phyloP scores from a whole-genome alignment of 2,888 invertebrate genomes.

The Lutraria lutraria region DNA sequence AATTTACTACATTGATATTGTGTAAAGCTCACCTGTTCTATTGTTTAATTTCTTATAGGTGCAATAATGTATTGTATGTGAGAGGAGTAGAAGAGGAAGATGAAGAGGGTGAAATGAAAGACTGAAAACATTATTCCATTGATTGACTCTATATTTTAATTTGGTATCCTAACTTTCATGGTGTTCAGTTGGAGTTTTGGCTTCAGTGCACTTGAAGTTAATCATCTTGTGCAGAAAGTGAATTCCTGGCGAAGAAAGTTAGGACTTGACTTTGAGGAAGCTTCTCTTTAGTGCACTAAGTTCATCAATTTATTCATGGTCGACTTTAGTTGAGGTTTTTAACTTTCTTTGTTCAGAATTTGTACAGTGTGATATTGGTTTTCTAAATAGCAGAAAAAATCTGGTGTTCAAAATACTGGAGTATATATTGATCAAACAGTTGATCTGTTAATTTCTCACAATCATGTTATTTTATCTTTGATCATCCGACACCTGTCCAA shows the following conservation, averaged over 20 bases:
- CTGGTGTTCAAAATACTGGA: neutral
- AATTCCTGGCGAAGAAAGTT: neutral
- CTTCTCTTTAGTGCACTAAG: too few species aligned
- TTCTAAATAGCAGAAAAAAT: neutral
- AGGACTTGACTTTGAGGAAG: too few species aligned
- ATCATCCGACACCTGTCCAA: neutral
- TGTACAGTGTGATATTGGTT: too few species aligned
- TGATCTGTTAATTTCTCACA: neutral
- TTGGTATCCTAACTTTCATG: neutral
- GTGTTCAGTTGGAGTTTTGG: neutral
- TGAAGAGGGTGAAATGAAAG: slow-evolving; percentile 98
- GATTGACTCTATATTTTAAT: neutral
- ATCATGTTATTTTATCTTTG: neutral
- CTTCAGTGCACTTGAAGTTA: neutral
- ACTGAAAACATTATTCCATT: slow-evolving; percentile 88
- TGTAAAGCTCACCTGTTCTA: neutral
- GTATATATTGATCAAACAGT: neutral
- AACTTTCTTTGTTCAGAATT: too few species aligned
- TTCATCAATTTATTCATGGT: too few species aligned
- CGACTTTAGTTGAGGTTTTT: too few species aligned
- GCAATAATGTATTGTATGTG: slow-evolving; percentile 98
- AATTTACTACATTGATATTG: too few species aligned
- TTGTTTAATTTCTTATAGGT: slow-evolving; percentile 81
- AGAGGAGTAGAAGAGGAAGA: slow-evolving; percentile 96
- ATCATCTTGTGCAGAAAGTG: neutral